These are phyloP conservation scores for Coelopa frigida DNA, from an alignment of 1,140 invertebrate genomes.

Conservation along the genomic window DNA sequence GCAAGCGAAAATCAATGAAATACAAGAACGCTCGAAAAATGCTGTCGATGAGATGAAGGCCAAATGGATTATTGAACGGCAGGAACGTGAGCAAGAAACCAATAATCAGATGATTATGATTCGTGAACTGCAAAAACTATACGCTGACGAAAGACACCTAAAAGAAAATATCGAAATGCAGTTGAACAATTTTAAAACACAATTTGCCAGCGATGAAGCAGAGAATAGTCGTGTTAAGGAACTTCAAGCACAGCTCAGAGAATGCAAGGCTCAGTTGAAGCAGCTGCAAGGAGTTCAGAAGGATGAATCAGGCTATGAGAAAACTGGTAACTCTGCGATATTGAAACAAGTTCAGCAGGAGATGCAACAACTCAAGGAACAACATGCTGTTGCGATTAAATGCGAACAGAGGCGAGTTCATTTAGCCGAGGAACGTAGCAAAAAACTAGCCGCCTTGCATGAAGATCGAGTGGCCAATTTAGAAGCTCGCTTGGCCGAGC, in stretches of 20 bases:
- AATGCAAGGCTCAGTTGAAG: constrained; percentile 56
- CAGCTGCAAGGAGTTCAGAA: constrained; percentile 44
- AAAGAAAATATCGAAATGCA: constrained; percentile 58
- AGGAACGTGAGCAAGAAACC: constrained; percentile 71
- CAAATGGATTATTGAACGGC: constrained; percentile 64
- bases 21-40: constrained; percentile 49
- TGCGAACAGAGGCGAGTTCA: constrained; percentile 44
- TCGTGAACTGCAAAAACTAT: constrained; percentile 59
- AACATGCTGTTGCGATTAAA: constrained; percentile 58
- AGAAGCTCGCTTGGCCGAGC: constrained; percentile 69
- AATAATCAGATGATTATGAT: constrained; percentile 63
- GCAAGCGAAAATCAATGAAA: constrained; percentile 53
- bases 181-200: constrained; percentile 48
- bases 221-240: constrained; percentile 41
- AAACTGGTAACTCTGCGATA: constrained; percentile 50
- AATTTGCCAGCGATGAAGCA: constrained; percentile 37
- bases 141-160: constrained; percentile 53
- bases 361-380: constrained; percentile 62
- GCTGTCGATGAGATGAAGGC: constrained; percentile 63
- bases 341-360: constrained; percentile 63
- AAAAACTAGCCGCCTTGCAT: constrained; percentile 57
- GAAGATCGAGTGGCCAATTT: constrained; percentile 70
- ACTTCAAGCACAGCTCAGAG: constrained; percentile 57
- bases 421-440: constrained; percentile 60
- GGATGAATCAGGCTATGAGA: constrained; percentile 10